Base-by-base conservation (phyloP, 2,888 invertebrate genomes). In the Gymnoscelis rufifasciata region DNA sequence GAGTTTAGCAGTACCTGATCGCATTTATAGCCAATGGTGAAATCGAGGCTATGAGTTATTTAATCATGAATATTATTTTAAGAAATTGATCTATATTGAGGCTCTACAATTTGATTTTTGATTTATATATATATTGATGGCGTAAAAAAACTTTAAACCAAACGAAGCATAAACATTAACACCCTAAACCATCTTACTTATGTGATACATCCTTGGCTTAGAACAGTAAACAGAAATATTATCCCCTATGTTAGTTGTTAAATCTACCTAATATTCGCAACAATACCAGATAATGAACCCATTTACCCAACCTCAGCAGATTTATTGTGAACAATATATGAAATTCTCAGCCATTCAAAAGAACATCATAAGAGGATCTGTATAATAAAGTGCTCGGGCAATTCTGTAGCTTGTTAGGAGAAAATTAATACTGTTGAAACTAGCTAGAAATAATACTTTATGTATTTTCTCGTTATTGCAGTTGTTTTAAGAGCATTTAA, bases 231-330 rank as follows among this genome's bases (percentile, higher is more conserved):
- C 19, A 35, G 15, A 15, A 35, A 19, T 10, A 33, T 13, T 10
- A 33, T 19, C 11, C 10, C 35, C 35, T 35, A 19, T 39, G 15
- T 24, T 7, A 26, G 24, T 38, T 28, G 27, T 19, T 10, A 42
- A 31, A 15, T 3, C 14, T 12, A n/a, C 24, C 27, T 27, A 31
- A 38, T 31, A 30, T 31, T 15, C 24, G 13, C 6, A 47, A 41
- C 46, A 46, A 48, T 36, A 30, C n/a, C 24, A 41, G 7, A 43
- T 36, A 46, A 46, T 46, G 35, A 39, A 11, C 24, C 28, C 30
- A 40, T 37, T 47, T 35, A 35, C 35, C 5, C 10, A 35, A 10
- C 30, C 19, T 10, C 24, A 12, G 33, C 29, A 33, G 23, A 38
- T 23, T 12, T 43, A 38, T 43, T 43, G 31, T 38, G 31, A 11